Percentiles rank a stretch among this genome's conserved stretches.
These are phyloP conservation scores for Nesogale talazaci DNA, from an alignment of 2,113 vertebrate species.

Conservation along the genomic window DNA sequence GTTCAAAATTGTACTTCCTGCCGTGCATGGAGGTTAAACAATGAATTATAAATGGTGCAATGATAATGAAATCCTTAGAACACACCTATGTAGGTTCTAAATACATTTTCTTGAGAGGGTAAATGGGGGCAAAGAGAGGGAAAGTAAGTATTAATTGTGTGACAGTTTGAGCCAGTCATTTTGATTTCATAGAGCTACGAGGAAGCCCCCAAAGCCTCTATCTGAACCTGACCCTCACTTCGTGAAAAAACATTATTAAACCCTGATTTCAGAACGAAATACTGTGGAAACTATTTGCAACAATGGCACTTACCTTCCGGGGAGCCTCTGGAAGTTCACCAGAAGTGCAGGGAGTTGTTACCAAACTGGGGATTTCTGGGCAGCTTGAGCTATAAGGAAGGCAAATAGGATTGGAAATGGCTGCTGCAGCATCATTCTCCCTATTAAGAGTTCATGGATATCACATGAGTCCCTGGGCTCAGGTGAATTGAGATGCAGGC, in stretches of 20 bases:
- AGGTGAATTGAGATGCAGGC: background rate
- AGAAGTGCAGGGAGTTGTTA: rapidly evolving
- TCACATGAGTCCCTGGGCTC: rapidly evolving
- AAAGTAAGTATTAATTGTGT: background rate
- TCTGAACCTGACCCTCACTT: background rate
- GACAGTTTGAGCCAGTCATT: background rate
- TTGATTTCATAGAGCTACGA: background rate
- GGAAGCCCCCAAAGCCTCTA: background rate
- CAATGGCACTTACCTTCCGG: background rate
- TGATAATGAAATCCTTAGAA: slow-evolving; percentile 56
- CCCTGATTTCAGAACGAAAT: background rate
- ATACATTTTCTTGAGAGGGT: slow-evolving; percentile 25
- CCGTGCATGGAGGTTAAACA: slow-evolving; percentile 45
- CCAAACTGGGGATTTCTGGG: too few species aligned
- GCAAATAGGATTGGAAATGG: rapidly evolving
- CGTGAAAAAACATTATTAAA: background rate
- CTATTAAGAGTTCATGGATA: background rate
- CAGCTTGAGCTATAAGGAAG: background rate
- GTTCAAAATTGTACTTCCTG: background rate
- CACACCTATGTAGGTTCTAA: slow-evolving; percentile 20
- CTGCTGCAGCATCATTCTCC: background rate
- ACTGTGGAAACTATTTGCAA: background rate
- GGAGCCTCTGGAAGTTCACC: background rate
- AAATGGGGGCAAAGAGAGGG: background rate
- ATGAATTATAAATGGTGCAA: slow-evolving; percentile 53